These are phyloP conservation scores for Strigamia transsilvanica DNA, from an alignment of 2,888 invertebrate species.

Conservation along the genomic window DNA sequence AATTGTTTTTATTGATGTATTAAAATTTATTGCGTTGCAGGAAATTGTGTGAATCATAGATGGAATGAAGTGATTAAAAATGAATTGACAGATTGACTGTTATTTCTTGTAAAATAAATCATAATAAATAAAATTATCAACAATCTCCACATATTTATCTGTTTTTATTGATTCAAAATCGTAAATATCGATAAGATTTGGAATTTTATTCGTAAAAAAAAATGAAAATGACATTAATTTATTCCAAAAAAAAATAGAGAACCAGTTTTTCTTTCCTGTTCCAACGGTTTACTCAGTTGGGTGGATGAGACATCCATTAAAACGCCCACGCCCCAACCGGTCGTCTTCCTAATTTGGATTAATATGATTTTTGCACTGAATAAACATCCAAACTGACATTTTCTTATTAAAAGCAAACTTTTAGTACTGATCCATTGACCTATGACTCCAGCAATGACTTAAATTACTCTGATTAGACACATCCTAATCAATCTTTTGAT, in stretches of 20 bases:
- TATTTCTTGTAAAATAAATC: too few relatives aligned
- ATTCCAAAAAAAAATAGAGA: not conserved
- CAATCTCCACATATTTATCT: too few relatives aligned
- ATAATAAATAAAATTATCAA: too few relatives aligned
- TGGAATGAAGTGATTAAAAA: not conserved
- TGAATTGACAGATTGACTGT: too few relatives aligned
- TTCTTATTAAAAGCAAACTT: slow-evolving; percentile 20
- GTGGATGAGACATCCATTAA: not conserved
- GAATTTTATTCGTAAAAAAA: too few relatives aligned
- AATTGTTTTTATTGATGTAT: not conserved
- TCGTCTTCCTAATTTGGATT: not conserved
- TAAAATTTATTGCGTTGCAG: not conserved
- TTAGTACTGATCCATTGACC: not conserved
- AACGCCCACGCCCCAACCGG: not conserved
- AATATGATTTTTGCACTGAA: not conserved
- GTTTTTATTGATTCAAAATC: too few relatives aligned
- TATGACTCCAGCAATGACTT: slow-evolving; percentile 1
- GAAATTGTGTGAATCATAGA: not conserved
- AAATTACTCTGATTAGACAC: slow-evolving; percentile 23
- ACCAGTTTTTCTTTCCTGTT: not conserved
- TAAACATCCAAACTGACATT: not conserved
- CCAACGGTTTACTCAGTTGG: slow-evolving; percentile 1
- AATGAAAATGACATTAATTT: too few relatives aligned
- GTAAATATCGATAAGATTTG: too few relatives aligned
- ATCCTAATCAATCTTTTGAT: not conserved